phyloP scores from a whole-genome alignment of 2,113 vertebrate genomes.

The Hoplias malabaricus region DNA sequence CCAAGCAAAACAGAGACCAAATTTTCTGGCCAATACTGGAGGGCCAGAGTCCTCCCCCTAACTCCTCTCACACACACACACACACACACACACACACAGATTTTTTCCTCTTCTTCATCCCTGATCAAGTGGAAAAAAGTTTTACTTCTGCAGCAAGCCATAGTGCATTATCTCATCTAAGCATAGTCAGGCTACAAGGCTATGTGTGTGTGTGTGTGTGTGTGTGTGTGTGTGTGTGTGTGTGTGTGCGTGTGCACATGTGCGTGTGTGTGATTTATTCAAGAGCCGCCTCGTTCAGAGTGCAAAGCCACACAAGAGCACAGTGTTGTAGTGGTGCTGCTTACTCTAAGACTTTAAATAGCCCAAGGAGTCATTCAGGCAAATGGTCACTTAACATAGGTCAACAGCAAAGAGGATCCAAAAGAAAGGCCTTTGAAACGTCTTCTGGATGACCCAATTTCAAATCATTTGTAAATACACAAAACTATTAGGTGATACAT shows the following conservation, averaged over 20 bases:
- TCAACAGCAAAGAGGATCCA: conserved; percentile 1
- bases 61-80: conserved; percentile 38
- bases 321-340: conserved; percentile 24
- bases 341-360: conserved; percentile 34
- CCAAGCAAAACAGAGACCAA: conserved; percentile 71
- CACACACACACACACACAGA: conserved; percentile 46
- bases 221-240: conserved; percentile 26
- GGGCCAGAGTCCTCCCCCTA: conserved; percentile 54
- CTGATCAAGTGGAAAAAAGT: conserved; percentile 61
- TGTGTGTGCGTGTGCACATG: conserved; percentile 16
- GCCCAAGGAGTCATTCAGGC: conserved; percentile 19
- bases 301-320: conserved; percentile 21
- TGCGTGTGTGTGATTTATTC: conserved; percentile 26
- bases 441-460: conserved; percentile 19
- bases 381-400: conserved; percentile 27
- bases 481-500: not conserved
- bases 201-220: conserved; percentile 30
- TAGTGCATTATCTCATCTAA: conserved; percentile 64
- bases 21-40: conserved; percentile 59
- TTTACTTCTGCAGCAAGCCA: conserved; percentile 59
- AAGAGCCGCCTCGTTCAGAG: conserved; percentile 39
- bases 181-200: conserved; percentile 32
- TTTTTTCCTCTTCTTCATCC: conserved; percentile 63
- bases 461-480: conserved; percentile 6
- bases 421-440: conserved; percentile 23